These are phyloP conservation scores for Lutjanus erythropterus DNA, from an alignment of 2,113 vertebrate species.

Conservation along the genomic window DNA sequence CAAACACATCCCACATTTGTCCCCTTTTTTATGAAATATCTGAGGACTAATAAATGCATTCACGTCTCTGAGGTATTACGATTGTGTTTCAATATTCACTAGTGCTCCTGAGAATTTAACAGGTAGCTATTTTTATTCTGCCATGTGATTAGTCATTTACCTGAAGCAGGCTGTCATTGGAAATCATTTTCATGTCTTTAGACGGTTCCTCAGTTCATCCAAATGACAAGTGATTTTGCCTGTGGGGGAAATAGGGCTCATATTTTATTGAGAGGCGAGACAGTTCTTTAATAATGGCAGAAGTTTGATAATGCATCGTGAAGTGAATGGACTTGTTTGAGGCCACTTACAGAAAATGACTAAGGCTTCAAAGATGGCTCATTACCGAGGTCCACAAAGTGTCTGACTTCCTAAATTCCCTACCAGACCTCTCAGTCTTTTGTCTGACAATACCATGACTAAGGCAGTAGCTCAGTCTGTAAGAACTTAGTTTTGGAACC, in stretches of 20 bases:
- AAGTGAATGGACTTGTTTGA: conserved; percentile 70
- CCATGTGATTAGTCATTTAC: conserved; percentile 78
- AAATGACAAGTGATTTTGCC: conserved; percentile 76
- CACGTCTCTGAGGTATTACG: conserved; percentile 53
- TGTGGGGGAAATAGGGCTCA: conserved; percentile 58
- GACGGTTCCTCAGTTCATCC: conserved; percentile 76
- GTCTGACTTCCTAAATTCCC: conserved; percentile 43
- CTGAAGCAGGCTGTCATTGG: conserved; percentile 80
- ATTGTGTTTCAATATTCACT: conserved; percentile 66
- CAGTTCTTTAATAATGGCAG: conserved; percentile 74
- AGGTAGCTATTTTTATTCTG: conserved; percentile 76
- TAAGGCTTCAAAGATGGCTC: conserved; percentile 59
- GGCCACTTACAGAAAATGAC: conserved; percentile 67
- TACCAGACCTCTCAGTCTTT: conserved; percentile 30
- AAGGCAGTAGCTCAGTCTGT: no score
- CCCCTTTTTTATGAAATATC: conserved; percentile 51
- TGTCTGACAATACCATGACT: not conserved
- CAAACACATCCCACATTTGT: conserved; percentile 57
- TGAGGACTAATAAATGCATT: conserved; percentile 61
- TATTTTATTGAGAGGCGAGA: conserved; percentile 77
- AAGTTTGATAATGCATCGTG: conserved; percentile 70
- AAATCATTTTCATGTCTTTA: conserved; percentile 80
- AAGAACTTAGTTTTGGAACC: no score
- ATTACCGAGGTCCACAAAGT: conserved; percentile 41
- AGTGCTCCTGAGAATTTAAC: conserved; percentile 54